phyloP scores from a whole-genome alignment of 2,797 vertebrate species.

The Numenius phaeopus region DNA sequence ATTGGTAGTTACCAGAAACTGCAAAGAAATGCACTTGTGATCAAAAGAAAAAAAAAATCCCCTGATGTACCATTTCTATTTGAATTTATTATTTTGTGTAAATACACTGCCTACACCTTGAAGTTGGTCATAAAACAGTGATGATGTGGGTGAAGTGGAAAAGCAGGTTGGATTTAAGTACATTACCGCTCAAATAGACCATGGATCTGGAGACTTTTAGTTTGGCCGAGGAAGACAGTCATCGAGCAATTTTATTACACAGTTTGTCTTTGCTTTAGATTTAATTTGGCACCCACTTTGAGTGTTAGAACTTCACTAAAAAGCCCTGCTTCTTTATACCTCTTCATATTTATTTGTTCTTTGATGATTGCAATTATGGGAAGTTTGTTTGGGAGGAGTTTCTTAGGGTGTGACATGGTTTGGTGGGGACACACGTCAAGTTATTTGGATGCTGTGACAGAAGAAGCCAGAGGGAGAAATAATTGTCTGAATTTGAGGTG shows the following conservation, averaged over 20 bases:
- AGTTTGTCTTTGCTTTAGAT: conserved; percentile 39
- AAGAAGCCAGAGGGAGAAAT: background rate
- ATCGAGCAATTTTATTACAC: background rate
- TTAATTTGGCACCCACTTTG: background rate
- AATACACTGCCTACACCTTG: conserved; percentile 3
- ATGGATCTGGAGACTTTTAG: background rate
- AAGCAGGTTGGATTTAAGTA: conserved; percentile 14
- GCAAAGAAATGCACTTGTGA: background rate
- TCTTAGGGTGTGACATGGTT: background rate
- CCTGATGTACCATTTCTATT: conserved; percentile 3
- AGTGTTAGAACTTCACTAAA: background rate
- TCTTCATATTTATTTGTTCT: background rate
- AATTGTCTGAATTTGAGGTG: background rate
- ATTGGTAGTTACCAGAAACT: background rate
- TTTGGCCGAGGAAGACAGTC: background rate
- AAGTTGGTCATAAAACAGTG: background rate
- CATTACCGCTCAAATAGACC: background rate
- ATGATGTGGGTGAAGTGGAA: conserved; percentile 13
- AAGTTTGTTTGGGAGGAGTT: background rate
- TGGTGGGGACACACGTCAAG: background rate
- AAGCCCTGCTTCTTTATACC: background rate
- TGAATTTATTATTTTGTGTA: conserved; percentile 38
- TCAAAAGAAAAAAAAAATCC: conserved; percentile 5
- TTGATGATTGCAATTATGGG: background rate
- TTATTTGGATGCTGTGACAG: background rate